phyloP scores from a whole-genome alignment of 2,797 vertebrate genomes.

The Scolopax bukidnonensis region DNA sequence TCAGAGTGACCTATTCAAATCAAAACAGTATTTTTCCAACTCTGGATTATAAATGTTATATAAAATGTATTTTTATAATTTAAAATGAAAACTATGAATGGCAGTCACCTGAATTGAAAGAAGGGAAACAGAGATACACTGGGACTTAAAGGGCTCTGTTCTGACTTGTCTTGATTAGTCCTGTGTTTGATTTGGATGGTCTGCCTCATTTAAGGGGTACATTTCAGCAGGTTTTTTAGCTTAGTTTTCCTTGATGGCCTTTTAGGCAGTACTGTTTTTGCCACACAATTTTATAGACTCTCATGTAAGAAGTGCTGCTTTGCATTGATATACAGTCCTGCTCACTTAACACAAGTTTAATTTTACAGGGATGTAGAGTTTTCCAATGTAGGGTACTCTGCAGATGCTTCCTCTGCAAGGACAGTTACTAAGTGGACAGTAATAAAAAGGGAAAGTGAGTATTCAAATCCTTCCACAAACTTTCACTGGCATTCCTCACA shows the following conservation, averaged over 20 bases:
- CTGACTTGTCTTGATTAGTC: not conserved
- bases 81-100: not conserved
- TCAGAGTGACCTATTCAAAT: slow-evolving; percentile 14
- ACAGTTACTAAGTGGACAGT: not conserved
- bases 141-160: not conserved
- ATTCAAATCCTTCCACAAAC: not conserved
- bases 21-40: not conserved
- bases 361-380: not conserved
- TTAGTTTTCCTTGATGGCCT: not conserved
- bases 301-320: not conserved
- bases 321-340: not conserved
- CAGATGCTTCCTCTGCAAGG: not conserved
- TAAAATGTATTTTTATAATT: slow-evolving; percentile 2
- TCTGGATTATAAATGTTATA: slow-evolving; percentile 3
- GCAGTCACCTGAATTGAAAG: not conserved
- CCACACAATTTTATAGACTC: not conserved
- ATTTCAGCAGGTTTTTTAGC: not conserved
- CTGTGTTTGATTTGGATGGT: not conserved
- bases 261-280: not conserved
- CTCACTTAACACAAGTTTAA: not conserved
- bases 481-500: not conserved
- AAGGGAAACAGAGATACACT: not conserved
- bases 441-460: not conserved
- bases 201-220: not conserved
- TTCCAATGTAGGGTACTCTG: not conserved